Percentiles rank a stretch among this genome's conserved stretches.
Conservation (phyloP, 2,797 vertebrate species). For the Fringilla coelebs region DNA sequence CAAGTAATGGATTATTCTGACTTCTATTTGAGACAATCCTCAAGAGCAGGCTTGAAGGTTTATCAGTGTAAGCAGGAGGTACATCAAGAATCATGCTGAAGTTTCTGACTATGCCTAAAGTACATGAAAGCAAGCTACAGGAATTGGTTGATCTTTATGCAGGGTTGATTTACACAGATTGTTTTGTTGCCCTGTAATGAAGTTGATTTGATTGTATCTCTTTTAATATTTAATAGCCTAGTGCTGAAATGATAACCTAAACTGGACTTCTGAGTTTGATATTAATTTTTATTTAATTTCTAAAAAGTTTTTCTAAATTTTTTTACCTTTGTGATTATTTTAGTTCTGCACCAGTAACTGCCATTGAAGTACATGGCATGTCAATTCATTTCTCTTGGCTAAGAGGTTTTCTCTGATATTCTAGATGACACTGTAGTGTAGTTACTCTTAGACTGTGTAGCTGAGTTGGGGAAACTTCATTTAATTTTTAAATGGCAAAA, state of each 20-base stretch:
- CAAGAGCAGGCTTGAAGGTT: neutral
- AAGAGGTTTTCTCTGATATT: neutral
- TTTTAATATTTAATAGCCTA: neutral
- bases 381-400: neutral
- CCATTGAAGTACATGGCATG: neutral
- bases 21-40: neutral
- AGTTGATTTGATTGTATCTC: neutral
- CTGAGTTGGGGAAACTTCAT: neutral
- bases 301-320: neutral
- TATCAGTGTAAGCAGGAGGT: neutral
- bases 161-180: neutral
- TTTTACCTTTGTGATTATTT: neutral
- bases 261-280: neutral
- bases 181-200: neutral
- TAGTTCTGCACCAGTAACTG: neutral
- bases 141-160: neutral
- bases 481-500: neutral
- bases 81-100: neutral
- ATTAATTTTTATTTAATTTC: neutral
- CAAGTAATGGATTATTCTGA: neutral
- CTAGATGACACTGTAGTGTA: neutral
- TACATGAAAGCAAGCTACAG: neutral
- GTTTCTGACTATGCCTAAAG: neutral
- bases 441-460: neutral
- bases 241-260: neutral